These are phyloP conservation scores for Pygmarrhopalites habei DNA, from an alignment of 1,140 invertebrate species.

Conservation along the genomic window DNA sequence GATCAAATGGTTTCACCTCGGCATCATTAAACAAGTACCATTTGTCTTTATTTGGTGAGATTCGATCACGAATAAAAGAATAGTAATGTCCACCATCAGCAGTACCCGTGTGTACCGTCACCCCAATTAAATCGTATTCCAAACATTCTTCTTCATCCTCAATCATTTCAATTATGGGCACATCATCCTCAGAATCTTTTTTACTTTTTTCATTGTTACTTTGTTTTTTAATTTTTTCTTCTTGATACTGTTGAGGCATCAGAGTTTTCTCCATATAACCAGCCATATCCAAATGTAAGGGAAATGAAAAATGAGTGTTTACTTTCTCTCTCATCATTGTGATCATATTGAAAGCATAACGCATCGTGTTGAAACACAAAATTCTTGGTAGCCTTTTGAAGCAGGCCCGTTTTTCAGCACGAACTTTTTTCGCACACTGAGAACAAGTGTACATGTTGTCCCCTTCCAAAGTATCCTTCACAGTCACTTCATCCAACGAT, in stretches of 20 bases:
- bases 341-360: slow-evolving; percentile 96
- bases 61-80: slow-evolving; percentile 81
- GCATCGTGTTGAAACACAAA: slow-evolving; percentile 93
- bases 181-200: slow-evolving; percentile 44
- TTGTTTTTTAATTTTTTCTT: slow-evolving; percentile 19
- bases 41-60: slow-evolving; percentile 64
- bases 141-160: slow-evolving; percentile 53
- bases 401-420: slow-evolving; percentile 89
- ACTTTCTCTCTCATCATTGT: slow-evolving; percentile 96
- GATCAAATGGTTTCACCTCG: slow-evolving; percentile 91
- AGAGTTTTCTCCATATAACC: slow-evolving; percentile 89
- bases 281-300: slow-evolving; percentile 83
- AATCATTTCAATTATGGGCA: too few relatives aligned
- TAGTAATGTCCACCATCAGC: slow-evolving; percentile 96
- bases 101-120: slow-evolving; percentile 92
- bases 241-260: slow-evolving; percentile 77
- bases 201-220: too few relatives aligned
- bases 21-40: slow-evolving; percentile 95
- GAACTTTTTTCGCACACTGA: slow-evolving; percentile 86
- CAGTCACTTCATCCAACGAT: slow-evolving; percentile 88
- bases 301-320: slow-evolving; percentile 96
- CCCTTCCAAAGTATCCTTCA: slow-evolving; percentile 91
- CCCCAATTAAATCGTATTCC: slow-evolving; percentile 88
- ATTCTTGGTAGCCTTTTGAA: slow-evolving; percentile 90
- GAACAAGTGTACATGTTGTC: slow-evolving; percentile 97